These are phyloP conservation scores for Lepeophtheirus nordmannii DNA, from an alignment of 2,888 invertebrate species.

Conservation along the genomic window DNA sequence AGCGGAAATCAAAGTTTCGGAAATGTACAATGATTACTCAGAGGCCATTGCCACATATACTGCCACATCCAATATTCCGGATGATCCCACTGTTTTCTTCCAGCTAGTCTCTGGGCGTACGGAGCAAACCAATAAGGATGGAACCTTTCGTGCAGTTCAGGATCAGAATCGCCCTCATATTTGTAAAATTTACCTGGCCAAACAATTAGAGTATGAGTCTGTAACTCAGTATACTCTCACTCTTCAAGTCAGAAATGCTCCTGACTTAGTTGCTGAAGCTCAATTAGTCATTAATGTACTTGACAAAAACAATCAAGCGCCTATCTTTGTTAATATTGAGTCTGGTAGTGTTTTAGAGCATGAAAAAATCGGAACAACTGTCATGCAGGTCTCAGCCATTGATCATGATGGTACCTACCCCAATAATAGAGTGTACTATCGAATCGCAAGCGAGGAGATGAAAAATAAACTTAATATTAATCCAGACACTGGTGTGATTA, in stretches of 20 bases:
- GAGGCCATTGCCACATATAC: slow-evolving; percentile 51
- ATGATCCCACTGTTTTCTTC: slow-evolving; percentile 52
- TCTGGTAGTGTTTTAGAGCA: slow-evolving; percentile 66
- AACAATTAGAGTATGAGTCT: slow-evolving; percentile 64
- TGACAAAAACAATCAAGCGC: slow-evolving; percentile 23
- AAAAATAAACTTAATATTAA: slow-evolving; percentile 64
- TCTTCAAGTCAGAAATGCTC: slow-evolving; percentile 39
- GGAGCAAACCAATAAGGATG: slow-evolving; percentile 66
- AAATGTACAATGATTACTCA: slow-evolving; percentile 56
- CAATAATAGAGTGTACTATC: slow-evolving; percentile 48
- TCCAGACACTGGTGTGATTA: slow-evolving; percentile 65
- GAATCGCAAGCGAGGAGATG: slow-evolving; percentile 32
- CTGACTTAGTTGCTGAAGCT: slow-evolving; percentile 22
- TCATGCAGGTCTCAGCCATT: slow-evolving; percentile 71
- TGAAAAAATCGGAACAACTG: slow-evolving; percentile 61
- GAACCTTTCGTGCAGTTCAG: slow-evolving; percentile 41
- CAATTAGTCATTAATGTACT: neutral
- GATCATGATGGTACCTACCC: slow-evolving; percentile 68
- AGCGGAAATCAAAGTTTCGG: slow-evolving; percentile 43
- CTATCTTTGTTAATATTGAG: slow-evolving; percentile 25
- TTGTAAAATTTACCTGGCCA: slow-evolving; percentile 51
- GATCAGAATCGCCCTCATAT: slow-evolving; percentile 50
- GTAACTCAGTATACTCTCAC: slow-evolving; percentile 67
- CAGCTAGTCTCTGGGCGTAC: slow-evolving; percentile 65
- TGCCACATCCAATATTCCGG: slow-evolving; percentile 46